These are phyloP conservation scores for Mus spicilegus DNA, from an alignment of 2,113 vertebrate genomes.

Conservation along the genomic window DNA sequence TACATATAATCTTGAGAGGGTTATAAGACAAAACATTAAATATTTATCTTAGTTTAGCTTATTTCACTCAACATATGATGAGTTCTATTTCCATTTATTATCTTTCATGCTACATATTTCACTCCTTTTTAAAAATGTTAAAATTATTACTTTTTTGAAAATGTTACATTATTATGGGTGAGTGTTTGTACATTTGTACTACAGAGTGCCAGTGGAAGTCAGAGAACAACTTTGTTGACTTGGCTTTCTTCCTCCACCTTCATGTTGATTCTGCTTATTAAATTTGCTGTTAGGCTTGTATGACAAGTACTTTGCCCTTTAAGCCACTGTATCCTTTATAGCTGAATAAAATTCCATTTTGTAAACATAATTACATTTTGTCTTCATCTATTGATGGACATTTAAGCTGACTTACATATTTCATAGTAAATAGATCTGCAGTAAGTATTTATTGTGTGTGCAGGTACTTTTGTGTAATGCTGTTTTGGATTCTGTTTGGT, in stretches of 20 bases:
- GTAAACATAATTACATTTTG: neutral
- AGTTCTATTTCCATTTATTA: neutral
- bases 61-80: neutral
- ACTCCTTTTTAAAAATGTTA: neutral
- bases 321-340: neutral
- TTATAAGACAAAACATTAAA: neutral
- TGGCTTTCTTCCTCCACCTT: neutral
- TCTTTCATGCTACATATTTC: neutral
- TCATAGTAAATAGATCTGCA: neutral
- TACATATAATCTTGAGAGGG: neutral
- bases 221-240: neutral
- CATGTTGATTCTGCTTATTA: neutral
- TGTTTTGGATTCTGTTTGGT: neutral
- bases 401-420: neutral
- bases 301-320: neutral
- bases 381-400: neutral
- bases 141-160: no score
- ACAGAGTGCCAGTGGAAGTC: neutral
- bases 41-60: neutral
- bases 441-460: neutral
- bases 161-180: neutral
- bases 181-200: neutral
- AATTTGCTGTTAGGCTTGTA: neutral
- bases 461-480: neutral
- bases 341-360: no score